Conservation (phyloP, 2,113 vertebrate genomes). For the Saccopteryx leptura region DNA sequence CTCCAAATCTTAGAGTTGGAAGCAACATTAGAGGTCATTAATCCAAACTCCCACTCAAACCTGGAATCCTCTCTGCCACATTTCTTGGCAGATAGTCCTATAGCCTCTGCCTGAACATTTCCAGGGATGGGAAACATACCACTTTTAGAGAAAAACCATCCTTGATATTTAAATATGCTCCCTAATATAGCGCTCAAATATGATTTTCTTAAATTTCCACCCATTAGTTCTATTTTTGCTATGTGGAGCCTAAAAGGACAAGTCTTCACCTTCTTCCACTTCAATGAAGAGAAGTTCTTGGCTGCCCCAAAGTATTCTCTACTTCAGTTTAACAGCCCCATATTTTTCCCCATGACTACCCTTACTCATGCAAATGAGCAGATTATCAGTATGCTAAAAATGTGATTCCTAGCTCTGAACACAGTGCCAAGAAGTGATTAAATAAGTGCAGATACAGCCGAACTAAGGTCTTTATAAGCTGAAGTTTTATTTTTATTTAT, state of each 20-base stretch:
- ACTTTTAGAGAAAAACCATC: neutral
- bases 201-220: constrained; percentile 24
- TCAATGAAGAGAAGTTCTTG: constrained; percentile 32
- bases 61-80: neutral
- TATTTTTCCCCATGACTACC: neutral
- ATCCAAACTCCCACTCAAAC: constrained; percentile 55
- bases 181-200: neutral
- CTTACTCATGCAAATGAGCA: neutral
- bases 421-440: neutral
- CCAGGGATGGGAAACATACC: constrained; percentile 16
- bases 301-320: neutral
- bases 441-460: neutral
- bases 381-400: constrained; percentile 19
- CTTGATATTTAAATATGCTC: neutral
- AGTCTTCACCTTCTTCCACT: neutral
- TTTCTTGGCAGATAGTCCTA: constrained; percentile 55
- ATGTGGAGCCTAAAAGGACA: neutral
- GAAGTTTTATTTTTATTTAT: neutral
- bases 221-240: neutral
- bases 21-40: constrained; percentile 26
- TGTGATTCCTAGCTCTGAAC: neutral
- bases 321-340: neutral
- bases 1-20: constrained; percentile 59
- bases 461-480: neutral
- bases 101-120: constrained; percentile 55